A percentile compares a stretch with the other conserved stretches of the same genome.
phyloP scores from a whole-genome alignment of 2,113 vertebrate genomes.

The Calcarius ornatus region DNA sequence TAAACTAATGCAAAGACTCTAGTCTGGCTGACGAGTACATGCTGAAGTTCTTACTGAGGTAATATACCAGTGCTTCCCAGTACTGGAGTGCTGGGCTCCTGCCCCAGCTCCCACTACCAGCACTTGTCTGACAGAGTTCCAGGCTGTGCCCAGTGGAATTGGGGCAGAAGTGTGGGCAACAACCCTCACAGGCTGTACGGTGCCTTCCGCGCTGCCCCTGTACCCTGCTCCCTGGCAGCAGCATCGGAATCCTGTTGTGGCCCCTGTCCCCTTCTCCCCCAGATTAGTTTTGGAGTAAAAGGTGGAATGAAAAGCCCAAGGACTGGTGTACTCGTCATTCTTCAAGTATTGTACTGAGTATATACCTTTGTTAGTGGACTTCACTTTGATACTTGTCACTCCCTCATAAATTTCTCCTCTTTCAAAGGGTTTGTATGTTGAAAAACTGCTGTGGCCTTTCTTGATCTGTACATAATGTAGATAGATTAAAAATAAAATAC shows the following conservation, averaged over 20 bases:
- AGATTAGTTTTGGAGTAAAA: background rate
- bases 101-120: background rate
- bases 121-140: background rate
- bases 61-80: conserved; percentile 59
- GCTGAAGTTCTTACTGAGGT: conserved; percentile 72
- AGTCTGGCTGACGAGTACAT: conserved; percentile 68
- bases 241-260: fast-evolving
- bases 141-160: fast-evolving
- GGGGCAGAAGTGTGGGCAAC: background rate
- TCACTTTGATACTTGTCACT: conserved; percentile 74
- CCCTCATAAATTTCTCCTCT: conserved; percentile 72
- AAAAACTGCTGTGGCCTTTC: conserved; percentile 86
- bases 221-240: background rate
- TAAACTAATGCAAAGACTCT: conserved; percentile 77
- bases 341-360: conserved; percentile 62
- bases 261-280: too few relatives aligned
- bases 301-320: background rate
- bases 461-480: conserved; percentile 84
- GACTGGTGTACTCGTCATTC: background rate
- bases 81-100: background rate
- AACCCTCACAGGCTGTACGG: fast-evolving
- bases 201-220: background rate
- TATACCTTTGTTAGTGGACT: conserved; percentile 67
- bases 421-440: conserved; percentile 81
- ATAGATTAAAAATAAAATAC: conserved; percentile 77